Base-by-base conservation (phyloP, 1,140 invertebrate species). In the Heterodera carotae region DNA sequence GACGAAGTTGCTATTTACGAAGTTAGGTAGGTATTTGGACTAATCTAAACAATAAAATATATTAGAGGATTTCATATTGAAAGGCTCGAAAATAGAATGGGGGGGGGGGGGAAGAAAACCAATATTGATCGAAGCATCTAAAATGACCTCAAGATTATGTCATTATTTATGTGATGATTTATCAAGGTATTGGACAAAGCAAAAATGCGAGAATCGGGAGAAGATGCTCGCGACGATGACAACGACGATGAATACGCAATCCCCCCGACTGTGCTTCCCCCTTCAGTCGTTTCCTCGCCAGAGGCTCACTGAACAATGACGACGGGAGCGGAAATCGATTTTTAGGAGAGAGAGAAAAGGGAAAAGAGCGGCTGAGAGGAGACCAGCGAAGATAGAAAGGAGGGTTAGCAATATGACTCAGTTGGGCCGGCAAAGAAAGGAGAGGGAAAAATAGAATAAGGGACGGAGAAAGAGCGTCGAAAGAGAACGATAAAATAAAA, bases 311-410 rank as follows among this genome's bases (percentile, higher is more conserved):
- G 56, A 64, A 74, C 72, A 74, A 74, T 64, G 56, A 74, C 64
- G 72, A 74, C 48, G 48, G 48, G 72, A 74, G 72, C 72, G 72
- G 72, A 74, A 74, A 74, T 74, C 53, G 72, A 74, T 74, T 66
- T 66, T 66, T 66, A 27, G 59, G n/a, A 62, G 60, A 62, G 22
- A 34, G 33, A 31, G 25, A 66, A 12, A 29, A 25, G 3, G 62
- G 27, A 10, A 22, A 66, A 34, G 29, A 34, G 0, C 33, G 22
- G 62, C 15, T 6, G 22, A 34, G 29, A 34, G 8, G 62, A 34
- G 62, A 66, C 8, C 27, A 66, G 12, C 7, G 12, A 31, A 66
- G 10, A 34, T 18, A 66, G 60, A 5, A 62, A 62, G 8, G 29
- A n/a, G n/a, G n/a, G n/a, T n/a, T n/a, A n/a, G n/a, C n/a, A n/a